Base-by-base conservation (phyloP, 2,888 invertebrate genomes). In the Argynnis bischoffii region DNA sequence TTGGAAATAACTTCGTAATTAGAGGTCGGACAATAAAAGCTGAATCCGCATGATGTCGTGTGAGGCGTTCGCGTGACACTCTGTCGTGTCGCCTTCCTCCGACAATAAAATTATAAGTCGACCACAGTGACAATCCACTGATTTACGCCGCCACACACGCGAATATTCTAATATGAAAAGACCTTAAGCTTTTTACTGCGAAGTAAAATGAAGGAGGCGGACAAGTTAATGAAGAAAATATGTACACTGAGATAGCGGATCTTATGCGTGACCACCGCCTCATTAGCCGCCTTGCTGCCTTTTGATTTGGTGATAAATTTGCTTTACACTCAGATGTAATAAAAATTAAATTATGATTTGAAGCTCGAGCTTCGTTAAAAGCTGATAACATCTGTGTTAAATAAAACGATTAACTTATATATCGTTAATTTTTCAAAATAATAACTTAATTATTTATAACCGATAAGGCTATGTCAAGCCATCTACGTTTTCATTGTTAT, bases 51-150 rank as follows among this genome's bases (percentile, higher is more conserved):
- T 81, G 81, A 79, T 82, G 83, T 81, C 84, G 86, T 68, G 68
- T 69, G 59, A 69, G 67, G 67, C 77, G 69, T 73, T 91, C 87
- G 90, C 91, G 92, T 92, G 92, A 84, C 88, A 80, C 78, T 76
- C 73, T 88, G 89, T 87, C 91, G 91, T 90, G 92, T 87, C 85
- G 89, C 86, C 86, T 79, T 83, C 85, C 82, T 85, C 85, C 91
- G 90, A 92, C 92, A 92, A 88, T 92, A 92, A 92, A 92, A 92
- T 92, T 92, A 92, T 92, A 92, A 92, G 87, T 92, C 88, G 83
- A 78, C 88, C 87, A 84, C 89, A 92, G 91, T 92, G 92, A 92
- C 92, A 92, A 92, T 92, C 90, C 89, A 87, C 88, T 92, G 92
- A 92, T 92, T 92, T 92, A 92, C 92, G 87, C 79, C 81, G 82